phyloP scores from a whole-genome alignment of 2,797 vertebrate species.

The Pseudochromis fuscus region DNA sequence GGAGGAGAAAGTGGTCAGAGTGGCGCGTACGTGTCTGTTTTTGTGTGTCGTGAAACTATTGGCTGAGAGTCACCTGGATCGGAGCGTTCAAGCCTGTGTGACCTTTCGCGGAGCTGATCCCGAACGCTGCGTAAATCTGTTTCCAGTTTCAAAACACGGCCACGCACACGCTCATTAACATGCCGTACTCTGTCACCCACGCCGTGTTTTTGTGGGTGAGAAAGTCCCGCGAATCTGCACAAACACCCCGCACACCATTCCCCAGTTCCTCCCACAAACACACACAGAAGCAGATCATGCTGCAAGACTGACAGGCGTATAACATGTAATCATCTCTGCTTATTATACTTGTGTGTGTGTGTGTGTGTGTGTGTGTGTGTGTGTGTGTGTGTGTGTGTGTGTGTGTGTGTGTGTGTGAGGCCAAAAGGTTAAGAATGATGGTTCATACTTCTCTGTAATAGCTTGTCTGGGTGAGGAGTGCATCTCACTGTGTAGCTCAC shows the following conservation, averaged over 20 bases:
- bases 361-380: conserved; percentile 37
- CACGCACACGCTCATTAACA: conserved; percentile 62
- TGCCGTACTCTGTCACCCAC: conserved; percentile 52
- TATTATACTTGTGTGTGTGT: conserved; percentile 43
- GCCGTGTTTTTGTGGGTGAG: conserved; percentile 60
- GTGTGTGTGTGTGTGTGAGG: conserved; percentile 46
- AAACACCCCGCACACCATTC: conserved; percentile 36
- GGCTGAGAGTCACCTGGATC: conserved; percentile 60
- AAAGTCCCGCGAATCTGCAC: conserved; percentile 52
- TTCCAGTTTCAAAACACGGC: conserved; percentile 67
- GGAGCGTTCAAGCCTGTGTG: conserved; percentile 42
- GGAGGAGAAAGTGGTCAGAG: conserved; percentile 38
- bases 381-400: conserved; percentile 39
- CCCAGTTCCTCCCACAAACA: conserved; percentile 46
- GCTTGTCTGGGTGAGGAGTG: conserved; percentile 25
- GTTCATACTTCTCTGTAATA: conserved; percentile 50
- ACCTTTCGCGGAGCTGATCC: conserved; percentile 71
- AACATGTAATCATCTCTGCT: conserved; percentile 60
- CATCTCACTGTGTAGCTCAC: conserved; percentile 20
- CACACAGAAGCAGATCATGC: conserved; percentile 47
- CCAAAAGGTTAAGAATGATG: conserved; percentile 59
- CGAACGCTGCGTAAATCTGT: conserved; percentile 64
- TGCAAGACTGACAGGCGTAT: conserved; percentile 47
- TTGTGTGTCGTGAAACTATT: conserved; percentile 43
- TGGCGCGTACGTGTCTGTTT: conserved; percentile 21